phyloP scores from a whole-genome alignment of 1,140 invertebrate species.

The Lucilia cuprina region DNA sequence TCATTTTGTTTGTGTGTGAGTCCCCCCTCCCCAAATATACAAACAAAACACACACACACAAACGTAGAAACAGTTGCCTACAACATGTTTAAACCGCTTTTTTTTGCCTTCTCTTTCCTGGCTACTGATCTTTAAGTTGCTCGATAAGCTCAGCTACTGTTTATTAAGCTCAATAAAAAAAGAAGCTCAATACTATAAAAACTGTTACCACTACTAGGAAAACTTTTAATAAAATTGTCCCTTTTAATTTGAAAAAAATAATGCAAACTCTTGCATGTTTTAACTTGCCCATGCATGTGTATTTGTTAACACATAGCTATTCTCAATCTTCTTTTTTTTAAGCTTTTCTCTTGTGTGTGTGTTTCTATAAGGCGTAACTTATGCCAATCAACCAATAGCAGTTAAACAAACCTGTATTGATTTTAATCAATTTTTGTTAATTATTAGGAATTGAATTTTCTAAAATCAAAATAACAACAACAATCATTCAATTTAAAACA shows the following conservation, averaged over 20 bases:
- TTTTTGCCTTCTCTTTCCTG: background rate
- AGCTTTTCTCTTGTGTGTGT: background rate
- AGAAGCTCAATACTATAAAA: slow-evolving; percentile 3
- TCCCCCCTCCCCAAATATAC: background rate
- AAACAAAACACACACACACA: background rate
- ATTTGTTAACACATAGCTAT: too few species aligned
- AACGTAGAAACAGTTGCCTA: background rate
- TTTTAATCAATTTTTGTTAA: background rate
- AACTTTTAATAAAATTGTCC: too few species aligned
- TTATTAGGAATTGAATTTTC: background rate
- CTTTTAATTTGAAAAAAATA: too few species aligned
- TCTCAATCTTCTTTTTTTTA: background rate
- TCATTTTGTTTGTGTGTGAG: background rate
- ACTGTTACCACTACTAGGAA: background rate
- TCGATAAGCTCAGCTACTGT: background rate
- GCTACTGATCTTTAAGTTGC: background rate
- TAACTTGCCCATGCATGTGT: too few species aligned
- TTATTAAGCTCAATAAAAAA: background rate
- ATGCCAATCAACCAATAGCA: background rate
- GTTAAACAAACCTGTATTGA: background rate
- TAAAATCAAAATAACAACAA: background rate
- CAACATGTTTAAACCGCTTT: background rate
- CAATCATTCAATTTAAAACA: too few species aligned
- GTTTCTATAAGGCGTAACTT: background rate
- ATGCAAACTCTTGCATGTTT: too few species aligned